Conservation (phyloP, 2,888 invertebrate genomes). For the Melipona bicolor region DNA sequence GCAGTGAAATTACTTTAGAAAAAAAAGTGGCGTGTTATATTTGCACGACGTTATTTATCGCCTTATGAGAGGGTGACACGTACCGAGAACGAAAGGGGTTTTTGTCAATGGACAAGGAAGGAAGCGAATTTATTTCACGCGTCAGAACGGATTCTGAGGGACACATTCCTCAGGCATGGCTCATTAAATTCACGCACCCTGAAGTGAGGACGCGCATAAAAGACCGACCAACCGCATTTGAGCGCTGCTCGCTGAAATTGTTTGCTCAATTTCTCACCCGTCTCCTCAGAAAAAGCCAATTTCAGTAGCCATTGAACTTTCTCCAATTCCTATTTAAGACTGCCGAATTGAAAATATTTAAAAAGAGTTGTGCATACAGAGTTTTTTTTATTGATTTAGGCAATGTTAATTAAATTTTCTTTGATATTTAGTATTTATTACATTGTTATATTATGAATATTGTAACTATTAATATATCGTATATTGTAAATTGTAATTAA, state of each 20-base stretch:
- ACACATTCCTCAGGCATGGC: constrained; percentile 47
- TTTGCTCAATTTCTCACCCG: constrained; percentile 39
- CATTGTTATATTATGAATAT: too few relatives aligned
- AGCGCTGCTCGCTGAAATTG: constrained; percentile 17
- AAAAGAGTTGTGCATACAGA: not conserved
- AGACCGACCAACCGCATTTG: constrained; percentile 8
- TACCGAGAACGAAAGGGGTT: constrained; percentile 12
- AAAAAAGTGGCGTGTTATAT: not conserved
- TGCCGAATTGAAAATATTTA: not conserved
- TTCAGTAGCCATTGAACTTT: not conserved
- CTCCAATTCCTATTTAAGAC: not conserved
- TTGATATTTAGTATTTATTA: too few relatives aligned
- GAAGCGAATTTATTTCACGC: constrained; percentile 25
- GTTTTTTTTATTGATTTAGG: too few relatives aligned
- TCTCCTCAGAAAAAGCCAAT: constrained; percentile 13
- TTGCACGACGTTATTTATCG: constrained; percentile 12
- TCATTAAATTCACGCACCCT: constrained; percentile 56
- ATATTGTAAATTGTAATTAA: too few relatives aligned
- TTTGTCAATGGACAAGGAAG: constrained; percentile 26
- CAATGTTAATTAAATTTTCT: too few relatives aligned
- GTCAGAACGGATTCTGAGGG: constrained; percentile 14
- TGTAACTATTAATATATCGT: too few relatives aligned
- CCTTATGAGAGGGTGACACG: not conserved
- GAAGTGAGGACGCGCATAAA: constrained; percentile 28
- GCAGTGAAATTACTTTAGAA: not conserved